These are phyloP conservation scores for Ptyas mucosa DNA, from an alignment of 2,113 vertebrate genomes.

Conservation along the genomic window DNA sequence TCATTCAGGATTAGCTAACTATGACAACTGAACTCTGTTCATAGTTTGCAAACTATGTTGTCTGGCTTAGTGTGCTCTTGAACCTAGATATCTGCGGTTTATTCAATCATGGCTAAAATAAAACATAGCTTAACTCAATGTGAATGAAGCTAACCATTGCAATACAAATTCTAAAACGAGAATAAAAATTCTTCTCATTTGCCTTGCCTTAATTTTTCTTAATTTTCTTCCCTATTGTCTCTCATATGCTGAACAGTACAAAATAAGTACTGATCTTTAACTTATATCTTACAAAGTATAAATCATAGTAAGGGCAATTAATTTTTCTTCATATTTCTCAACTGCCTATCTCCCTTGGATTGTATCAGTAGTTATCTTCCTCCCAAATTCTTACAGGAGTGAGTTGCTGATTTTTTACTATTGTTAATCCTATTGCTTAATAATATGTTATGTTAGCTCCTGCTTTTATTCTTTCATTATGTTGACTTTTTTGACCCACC, in stretches of 20 bases:
- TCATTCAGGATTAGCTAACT: background rate
- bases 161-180: background rate
- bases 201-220: background rate
- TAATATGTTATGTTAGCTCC: background rate
- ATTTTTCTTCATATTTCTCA: background rate
- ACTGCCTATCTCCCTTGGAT: background rate
- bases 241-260: background rate
- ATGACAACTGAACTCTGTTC: background rate
- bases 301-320: background rate
- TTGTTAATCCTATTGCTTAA: background rate
- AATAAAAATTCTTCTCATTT: background rate
- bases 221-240: background rate
- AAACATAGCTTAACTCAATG: background rate
- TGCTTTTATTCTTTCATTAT: background rate
- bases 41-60: background rate
- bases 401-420: background rate
- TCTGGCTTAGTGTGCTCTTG: background rate
- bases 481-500: background rate
- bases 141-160: background rate
- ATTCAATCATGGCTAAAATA: background rate
- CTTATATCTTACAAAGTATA: background rate
- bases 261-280: background rate
- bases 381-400: background rate
- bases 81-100: background rate
- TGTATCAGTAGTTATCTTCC: background rate